A percentile compares a stretch with the other conserved stretches of the same genome.
Conservation (phyloP, 2,797 vertebrate genomes). For the Darevskia mixta region DNA sequence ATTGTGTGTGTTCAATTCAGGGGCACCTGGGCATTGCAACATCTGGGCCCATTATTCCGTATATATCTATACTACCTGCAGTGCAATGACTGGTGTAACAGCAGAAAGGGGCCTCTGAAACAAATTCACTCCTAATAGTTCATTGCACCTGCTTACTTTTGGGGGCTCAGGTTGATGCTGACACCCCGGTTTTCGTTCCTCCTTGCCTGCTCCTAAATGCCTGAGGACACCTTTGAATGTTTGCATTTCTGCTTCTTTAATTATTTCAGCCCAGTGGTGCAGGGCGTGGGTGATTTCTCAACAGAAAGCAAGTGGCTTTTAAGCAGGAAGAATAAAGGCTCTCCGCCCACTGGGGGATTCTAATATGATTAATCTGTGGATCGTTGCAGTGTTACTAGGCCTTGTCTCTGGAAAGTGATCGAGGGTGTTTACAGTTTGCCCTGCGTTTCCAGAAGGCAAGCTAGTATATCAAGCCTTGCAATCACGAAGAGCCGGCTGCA, state of each 20-base stretch:
- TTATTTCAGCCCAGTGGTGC: slow-evolving; percentile 3
- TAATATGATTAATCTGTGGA: slow-evolving; percentile 8
- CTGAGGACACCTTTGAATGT: neutral
- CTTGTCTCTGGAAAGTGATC: slow-evolving; percentile 14
- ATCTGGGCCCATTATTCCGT: neutral
- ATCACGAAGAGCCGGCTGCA: neutral
- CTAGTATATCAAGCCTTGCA: rapidly evolving
- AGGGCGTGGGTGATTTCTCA: slow-evolving; percentile 30
- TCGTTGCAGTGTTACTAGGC: neutral
- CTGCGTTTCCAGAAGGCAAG: neutral
- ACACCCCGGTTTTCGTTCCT: too few relatives aligned
- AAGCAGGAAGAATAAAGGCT: neutral
- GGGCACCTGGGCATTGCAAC: neutral
- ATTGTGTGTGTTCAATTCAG: neutral
- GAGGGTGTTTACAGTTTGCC: slow-evolving; percentile 15
- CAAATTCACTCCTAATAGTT: neutral
- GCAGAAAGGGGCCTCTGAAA: neutral
- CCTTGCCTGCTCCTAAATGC: neutral
- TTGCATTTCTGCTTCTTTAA: neutral
- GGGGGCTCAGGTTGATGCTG: too few relatives aligned
- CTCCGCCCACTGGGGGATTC: neutral
- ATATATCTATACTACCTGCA: neutral
- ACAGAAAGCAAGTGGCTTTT: slow-evolving; percentile 15
- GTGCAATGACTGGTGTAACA: neutral
- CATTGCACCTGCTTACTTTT: neutral